A percentile compares a stretch with the other conserved stretches of the same genome.
phyloP scores from a whole-genome alignment of 2,113 vertebrate genomes.

The Cinclus mexicanus region DNA sequence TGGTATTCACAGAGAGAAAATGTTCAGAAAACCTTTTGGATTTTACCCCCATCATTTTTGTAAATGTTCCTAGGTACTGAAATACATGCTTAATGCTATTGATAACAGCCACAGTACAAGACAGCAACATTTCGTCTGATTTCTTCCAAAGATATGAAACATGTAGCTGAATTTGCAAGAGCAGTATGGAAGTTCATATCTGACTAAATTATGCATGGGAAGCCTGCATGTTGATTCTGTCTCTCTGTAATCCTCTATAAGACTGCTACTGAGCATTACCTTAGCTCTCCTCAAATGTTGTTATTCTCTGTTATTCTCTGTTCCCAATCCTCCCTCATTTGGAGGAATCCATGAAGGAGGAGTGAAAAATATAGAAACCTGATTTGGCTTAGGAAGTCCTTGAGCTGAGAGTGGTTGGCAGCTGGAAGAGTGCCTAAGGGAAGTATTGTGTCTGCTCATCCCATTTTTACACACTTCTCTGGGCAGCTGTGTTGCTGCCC shows the following conservation, averaged over 20 bases:
- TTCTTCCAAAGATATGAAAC: neutral
- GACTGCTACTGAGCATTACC: neutral
- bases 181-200: neutral
- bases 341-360: neutral
- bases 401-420: neutral
- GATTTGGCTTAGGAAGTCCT: neutral
- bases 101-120: neutral
- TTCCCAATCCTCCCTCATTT: slow-evolving; percentile 10
- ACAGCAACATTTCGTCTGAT: neutral
- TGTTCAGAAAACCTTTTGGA: neutral
- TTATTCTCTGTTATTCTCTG: neutral
- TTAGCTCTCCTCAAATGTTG: neutral
- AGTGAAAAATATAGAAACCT: neutral
- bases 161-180: neutral
- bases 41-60: neutral
- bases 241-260: neutral
- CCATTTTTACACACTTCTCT: slow-evolving; percentile 8
- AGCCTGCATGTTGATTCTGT: neutral
- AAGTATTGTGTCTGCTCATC: slow-evolving; percentile 4
- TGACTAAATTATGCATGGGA: neutral
- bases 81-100: neutral
- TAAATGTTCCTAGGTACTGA: neutral
- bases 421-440: slow-evolving; percentile 21
- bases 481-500: neutral
- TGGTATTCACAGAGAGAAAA: neutral